Conservation (phyloP, 1,140 invertebrate genomes). For the Polyergus mexicanus region DNA sequence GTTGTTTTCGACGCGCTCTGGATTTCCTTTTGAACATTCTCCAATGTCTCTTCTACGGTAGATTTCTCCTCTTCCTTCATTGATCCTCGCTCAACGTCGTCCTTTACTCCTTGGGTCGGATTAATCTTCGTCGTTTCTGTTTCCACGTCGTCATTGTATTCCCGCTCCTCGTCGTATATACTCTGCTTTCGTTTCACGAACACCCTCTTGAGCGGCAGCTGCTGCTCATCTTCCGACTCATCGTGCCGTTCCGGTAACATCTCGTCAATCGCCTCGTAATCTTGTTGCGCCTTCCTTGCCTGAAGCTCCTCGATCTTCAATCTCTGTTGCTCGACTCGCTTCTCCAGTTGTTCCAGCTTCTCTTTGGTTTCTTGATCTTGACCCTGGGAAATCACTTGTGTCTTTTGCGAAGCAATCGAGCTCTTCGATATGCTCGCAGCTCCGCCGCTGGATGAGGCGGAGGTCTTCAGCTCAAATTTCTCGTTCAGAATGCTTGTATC, state of each 20-base stretch:
- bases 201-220: conserved; percentile 84
- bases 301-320: conserved; percentile 84
- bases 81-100: not conserved
- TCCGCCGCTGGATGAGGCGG: conserved; percentile 72
- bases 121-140: not conserved
- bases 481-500: conserved; percentile 65
- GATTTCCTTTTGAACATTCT: conserved; percentile 60
- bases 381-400: conserved; percentile 53
- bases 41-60: conserved; percentile 12
- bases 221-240: conserved; percentile 85
- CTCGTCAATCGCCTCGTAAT: conserved; percentile 82
- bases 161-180: conserved; percentile 85
- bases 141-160: conserved; percentile 79
- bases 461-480: conserved; percentile 83
- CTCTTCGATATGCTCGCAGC: conserved; percentile 33
- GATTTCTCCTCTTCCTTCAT: not conserved
- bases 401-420: conserved; percentile 44
- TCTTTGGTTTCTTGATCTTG: conserved; percentile 83
- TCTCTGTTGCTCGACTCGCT: conserved; percentile 84
- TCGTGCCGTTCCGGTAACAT: conserved; percentile 84
- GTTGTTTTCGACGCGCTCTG: not conserved
- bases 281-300: conserved; percentile 82
- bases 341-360: conserved; percentile 83
- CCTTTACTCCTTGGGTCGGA: conserved; percentile 31
- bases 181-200: conserved; percentile 85